Evolutionary conservation across 2,888 invertebrate genomes (phyloP).

Genomic region (Ernsta delagoae): DNA sequence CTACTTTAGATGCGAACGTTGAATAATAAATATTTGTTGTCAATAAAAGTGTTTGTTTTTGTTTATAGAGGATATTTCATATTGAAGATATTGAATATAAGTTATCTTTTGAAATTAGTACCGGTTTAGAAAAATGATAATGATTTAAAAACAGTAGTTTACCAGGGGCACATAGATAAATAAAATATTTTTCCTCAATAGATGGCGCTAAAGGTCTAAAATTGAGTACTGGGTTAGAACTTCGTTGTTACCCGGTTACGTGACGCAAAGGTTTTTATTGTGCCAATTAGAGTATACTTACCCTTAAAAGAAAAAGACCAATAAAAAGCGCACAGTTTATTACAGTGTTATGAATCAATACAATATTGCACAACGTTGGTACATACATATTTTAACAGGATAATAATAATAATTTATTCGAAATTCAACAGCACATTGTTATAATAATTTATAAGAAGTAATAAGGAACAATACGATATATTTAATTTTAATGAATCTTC

Average conservation of each 20-base stretch:
- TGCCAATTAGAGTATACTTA: too few relatives aligned
- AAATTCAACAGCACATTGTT: constrained; percentile 52
- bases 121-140: too few relatives aligned
- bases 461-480: constrained; percentile 26
- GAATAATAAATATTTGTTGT: constrained; percentile 6
- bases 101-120: too few relatives aligned
- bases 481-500: constrained; percentile 37
- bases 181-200: not conserved
- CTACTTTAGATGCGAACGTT: not conserved
- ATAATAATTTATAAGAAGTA: constrained; percentile 34
- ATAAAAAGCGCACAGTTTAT: constrained; percentile 69
- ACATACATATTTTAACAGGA: constrained; percentile 46
- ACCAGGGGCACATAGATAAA: too few relatives aligned
- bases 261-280: too few relatives aligned
- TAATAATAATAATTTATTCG: constrained; percentile 40
- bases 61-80: too few relatives aligned
- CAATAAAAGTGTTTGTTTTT: not conserved
- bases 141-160: too few relatives aligned
- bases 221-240: too few relatives aligned
- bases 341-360: constrained; percentile 61
- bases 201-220: too few relatives aligned
- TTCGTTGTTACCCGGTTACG: too few relatives aligned
- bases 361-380: constrained; percentile 50
- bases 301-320: constrained; percentile 35
- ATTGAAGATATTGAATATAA: too few relatives aligned